phyloP scores from a whole-genome alignment of 2,113 vertebrate species.

The human (Homo sapiens) region DNA sequence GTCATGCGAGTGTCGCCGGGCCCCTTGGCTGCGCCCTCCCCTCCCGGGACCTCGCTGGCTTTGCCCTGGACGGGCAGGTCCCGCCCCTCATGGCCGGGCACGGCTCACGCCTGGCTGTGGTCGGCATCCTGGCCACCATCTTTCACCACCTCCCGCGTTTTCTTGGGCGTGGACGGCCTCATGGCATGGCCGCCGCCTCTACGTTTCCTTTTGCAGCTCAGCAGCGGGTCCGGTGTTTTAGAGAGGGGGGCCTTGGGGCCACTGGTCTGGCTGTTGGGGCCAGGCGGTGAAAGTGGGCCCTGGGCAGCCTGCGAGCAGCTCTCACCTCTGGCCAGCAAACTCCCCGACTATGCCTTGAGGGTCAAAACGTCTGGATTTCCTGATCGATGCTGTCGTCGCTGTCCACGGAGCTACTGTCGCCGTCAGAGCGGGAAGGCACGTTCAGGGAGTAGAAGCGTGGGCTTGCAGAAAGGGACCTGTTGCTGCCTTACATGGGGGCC shows the following conservation, averaged over 20 bases:
- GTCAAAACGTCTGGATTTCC: conserved; percentile 94
- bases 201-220: conserved; percentile 82
- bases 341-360: conserved; percentile 90
- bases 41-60: not conserved
- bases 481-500: conserved; percentile 78
- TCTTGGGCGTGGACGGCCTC: not conserved
- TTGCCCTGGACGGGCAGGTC: not conserved
- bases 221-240: conserved; percentile 76
- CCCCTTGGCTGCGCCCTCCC: not conserved
- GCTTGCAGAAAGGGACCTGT: conserved; percentile 38
- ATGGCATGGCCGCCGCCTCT: conserved; percentile 67
- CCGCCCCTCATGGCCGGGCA: not conserved
- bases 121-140: conserved; percentile 57
- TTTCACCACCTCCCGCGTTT: conserved; percentile 25
- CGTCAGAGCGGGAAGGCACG: conserved; percentile 72
- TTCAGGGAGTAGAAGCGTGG: conserved; percentile 63
- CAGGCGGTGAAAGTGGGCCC: conserved; percentile 29
- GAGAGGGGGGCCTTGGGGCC: conserved; percentile 51
- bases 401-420: conserved; percentile 91
- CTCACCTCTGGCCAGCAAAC: conserved; percentile 71
- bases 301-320: conserved; percentile 13
- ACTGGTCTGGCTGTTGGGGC: not conserved
- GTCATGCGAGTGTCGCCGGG: not conserved
- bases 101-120: not conserved
- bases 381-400: conserved; percentile 97